These are phyloP conservation scores for Myiozetetes cayanensis DNA, from an alignment of 2,113 vertebrate genomes.

Conservation along the genomic window DNA sequence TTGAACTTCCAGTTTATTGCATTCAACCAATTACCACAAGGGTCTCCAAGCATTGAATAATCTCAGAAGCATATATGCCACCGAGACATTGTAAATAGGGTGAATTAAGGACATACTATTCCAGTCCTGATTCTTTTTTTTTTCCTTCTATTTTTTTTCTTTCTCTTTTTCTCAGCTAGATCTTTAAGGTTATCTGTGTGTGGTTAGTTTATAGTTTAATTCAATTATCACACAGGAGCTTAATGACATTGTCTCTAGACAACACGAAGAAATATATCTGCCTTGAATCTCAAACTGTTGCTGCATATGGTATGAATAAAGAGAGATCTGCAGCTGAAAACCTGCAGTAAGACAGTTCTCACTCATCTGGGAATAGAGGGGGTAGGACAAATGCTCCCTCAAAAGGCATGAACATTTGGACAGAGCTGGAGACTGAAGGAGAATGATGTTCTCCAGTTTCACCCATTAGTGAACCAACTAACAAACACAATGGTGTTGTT, in stretches of 20 bases:
- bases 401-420: slow-evolving; percentile 97
- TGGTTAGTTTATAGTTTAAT: slow-evolving; percentile 70
- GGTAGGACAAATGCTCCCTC: slow-evolving; percentile 90
- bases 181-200: slow-evolving; percentile 63
- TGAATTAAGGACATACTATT: slow-evolving; percentile 62
- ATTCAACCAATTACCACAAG: slow-evolving; percentile 19
- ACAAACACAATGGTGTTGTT: slow-evolving; percentile 99
- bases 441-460: slow-evolving; percentile 99
- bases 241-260: slow-evolving; percentile 75
- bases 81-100: background rate
- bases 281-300: slow-evolving; percentile 73
- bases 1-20: slow-evolving; percentile 4
- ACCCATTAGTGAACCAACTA: slow-evolving; percentile 99
- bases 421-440: slow-evolving; percentile 89
- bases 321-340: slow-evolving; percentile 78
- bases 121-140: background rate
- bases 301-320: slow-evolving; percentile 84
- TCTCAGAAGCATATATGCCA: slow-evolving; percentile 24
- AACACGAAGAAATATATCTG: slow-evolving; percentile 74
- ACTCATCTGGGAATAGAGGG: slow-evolving; percentile 89
- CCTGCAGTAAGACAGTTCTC: slow-evolving; percentile 87
- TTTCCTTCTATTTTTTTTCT: background rate
- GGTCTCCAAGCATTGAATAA: slow-evolving; percentile 12
- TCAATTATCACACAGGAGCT: slow-evolving; percentile 71
- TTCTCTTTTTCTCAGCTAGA: background rate